Conservation (phyloP, 2,113 vertebrate species). For the Mola mola region DNA sequence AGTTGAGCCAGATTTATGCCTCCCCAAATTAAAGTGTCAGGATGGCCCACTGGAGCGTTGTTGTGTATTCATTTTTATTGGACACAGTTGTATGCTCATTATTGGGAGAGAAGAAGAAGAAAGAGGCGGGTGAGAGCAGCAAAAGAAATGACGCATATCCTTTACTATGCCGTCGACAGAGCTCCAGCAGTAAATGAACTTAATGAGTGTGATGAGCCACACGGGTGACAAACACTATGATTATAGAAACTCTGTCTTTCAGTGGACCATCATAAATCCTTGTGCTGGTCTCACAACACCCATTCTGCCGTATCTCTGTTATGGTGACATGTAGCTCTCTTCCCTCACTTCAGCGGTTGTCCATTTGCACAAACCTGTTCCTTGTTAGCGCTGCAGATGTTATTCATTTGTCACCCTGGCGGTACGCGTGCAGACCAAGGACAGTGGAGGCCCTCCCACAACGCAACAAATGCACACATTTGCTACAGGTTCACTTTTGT, state of each 20-base stretch:
- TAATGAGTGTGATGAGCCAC: constrained; percentile 34
- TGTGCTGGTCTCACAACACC: not conserved
- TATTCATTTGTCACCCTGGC: constrained; percentile 62
- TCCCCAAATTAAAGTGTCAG: constrained; percentile 77
- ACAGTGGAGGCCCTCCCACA: not conserved
- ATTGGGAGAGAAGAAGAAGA: constrained; percentile 30
- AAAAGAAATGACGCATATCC: constrained; percentile 46
- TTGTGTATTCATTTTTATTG: constrained; percentile 47
- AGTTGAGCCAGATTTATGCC: constrained; percentile 73
- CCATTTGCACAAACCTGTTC: constrained; percentile 22
- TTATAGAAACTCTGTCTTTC: not conserved
- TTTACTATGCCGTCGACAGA: constrained; percentile 35
- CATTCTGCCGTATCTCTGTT: not conserved
- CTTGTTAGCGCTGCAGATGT: constrained; percentile 60
- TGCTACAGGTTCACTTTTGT: too few relatives aligned
- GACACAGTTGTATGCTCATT: constrained; percentile 7
- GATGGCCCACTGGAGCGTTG: constrained; percentile 24
- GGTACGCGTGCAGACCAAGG: constrained; percentile 38
- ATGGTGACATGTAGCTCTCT: too few relatives aligned
- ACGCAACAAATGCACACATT: too few relatives aligned
- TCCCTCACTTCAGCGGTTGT: not conserved
- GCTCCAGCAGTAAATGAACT: constrained; percentile 50
- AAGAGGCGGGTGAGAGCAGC: constrained; percentile 35
- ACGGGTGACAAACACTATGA: constrained; percentile 7
- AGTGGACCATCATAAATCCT: constrained; percentile 5